Percentiles rank a stretch among this genome's conserved stretches.
Conservation (phyloP, 2,113 vertebrate species). For the Crotalus horridus region DNA sequence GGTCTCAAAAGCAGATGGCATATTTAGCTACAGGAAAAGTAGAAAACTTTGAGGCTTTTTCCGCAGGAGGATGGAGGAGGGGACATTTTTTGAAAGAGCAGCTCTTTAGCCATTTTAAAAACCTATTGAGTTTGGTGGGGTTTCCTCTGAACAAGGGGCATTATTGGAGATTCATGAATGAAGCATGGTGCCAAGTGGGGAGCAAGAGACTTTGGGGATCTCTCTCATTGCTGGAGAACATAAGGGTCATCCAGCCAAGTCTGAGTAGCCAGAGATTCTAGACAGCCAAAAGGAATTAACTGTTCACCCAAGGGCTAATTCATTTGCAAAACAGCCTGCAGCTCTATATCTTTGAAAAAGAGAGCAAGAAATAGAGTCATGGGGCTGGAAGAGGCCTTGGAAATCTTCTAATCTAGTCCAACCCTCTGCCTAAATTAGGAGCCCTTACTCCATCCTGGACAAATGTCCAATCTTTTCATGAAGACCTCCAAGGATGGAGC, state of each 20-base stretch:
- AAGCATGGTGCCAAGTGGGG: background rate
- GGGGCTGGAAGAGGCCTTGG: background rate
- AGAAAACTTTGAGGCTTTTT: background rate
- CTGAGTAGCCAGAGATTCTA: background rate
- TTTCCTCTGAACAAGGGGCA: background rate
- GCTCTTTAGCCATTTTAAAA: background rate
- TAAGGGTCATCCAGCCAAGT: background rate
- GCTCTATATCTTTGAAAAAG: background rate
- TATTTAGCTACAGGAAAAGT: background rate
- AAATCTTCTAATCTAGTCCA: background rate
- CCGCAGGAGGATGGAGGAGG: background rate
- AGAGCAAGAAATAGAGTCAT: background rate
- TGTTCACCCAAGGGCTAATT: background rate
- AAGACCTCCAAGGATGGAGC: background rate
- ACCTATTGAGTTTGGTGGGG: background rate
- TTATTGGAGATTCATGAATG: background rate
- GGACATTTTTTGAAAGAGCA: background rate
- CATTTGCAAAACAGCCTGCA: background rate
- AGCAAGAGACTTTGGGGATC: background rate
- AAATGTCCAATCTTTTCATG: background rate
- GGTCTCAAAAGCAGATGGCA: constrained; percentile 4
- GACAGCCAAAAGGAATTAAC: background rate
- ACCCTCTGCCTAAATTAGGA: background rate
- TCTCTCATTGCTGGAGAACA: background rate
- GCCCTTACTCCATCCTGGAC: background rate